Percentiles rank a stretch among this genome's conserved stretches.
Evolutionary conservation across 2,797 vertebrate genomes (phyloP).

Genomic region (Sus cebifrons): DNA sequence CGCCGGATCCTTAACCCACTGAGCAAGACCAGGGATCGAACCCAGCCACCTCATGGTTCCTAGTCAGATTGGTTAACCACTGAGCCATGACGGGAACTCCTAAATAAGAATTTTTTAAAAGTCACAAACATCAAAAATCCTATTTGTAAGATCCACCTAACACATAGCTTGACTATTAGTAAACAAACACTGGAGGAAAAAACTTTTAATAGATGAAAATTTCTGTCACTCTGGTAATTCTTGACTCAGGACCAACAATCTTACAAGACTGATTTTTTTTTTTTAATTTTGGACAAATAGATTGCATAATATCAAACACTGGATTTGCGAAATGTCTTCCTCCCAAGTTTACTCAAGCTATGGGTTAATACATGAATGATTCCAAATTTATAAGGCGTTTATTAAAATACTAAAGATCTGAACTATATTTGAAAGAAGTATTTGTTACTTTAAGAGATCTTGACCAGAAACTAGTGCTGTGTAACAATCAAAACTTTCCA

Average conservation of each 20-base stretch:
- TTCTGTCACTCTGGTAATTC: not conserved
- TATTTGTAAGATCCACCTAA: slow-evolving; percentile 39
- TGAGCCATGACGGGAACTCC: not conserved
- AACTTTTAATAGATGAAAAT: slow-evolving; percentile 16
- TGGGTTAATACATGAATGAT: not conserved
- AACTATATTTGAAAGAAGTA: slow-evolving; percentile 10
- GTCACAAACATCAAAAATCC: slow-evolving; percentile 37
- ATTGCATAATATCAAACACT: not conserved
- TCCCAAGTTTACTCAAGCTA: slow-evolving; percentile 59
- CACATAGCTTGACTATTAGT: not conserved
- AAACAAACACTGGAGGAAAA: not conserved
- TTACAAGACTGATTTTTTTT: not conserved
- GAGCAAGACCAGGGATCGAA: no score
- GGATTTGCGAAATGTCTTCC: not conserved
- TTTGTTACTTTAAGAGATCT: not conserved
- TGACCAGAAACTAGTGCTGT: not conserved
- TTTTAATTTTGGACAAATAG: slow-evolving; percentile 42
- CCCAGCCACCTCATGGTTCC: no score
- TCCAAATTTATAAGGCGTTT: slow-evolving; percentile 42
- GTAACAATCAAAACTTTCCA: not conserved
- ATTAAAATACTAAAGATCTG: slow-evolving; percentile 41
- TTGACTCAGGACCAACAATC: not conserved
- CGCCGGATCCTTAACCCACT: no score
- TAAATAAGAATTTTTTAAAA: slow-evolving; percentile 42
- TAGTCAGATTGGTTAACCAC: no score